Evolutionary conservation across 2,888 invertebrate species (phyloP), one percentile per base, ranked within the genome.

Genomic region (Hydrotaea cyrtoneurina): DNA sequence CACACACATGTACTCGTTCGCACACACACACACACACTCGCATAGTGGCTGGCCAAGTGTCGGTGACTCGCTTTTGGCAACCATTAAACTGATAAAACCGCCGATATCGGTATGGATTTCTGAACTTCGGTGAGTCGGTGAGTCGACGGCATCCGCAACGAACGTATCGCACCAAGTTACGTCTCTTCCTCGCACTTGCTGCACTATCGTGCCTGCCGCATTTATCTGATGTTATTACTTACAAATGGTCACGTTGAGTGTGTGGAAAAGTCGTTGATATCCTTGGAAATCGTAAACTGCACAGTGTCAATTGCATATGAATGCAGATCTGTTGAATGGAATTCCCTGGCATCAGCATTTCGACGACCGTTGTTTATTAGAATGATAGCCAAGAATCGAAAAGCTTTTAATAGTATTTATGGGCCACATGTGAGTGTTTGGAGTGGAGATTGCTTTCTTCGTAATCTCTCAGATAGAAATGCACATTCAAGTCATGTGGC

Each of bases 211-310:
- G 78, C 80, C 83, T 74, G 74, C 69, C 15, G 59, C 26, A 62
- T 83, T 83, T 80, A 83, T 83, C 83, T 80, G 46, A 69, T 75
- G 83, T 83, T 83, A 80, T 83, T 83, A 83, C 72, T 83, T 83
- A 83, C 69, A 80, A 83, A 83, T 71, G 69, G 66, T 71, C 80
- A 75, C 15, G 23, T 26, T 8, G 50, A 31, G 50, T 5, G 23
- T 66, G 59, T 13, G 7, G 53, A 19, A 75, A 75, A 72, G 57
- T 75, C 57, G 10, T 59, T 66, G 21, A 15, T 15, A 73, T 36
- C 36, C 64, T 55, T 19, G 39, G 17, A 11, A 36, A 57, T 17
- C 31, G 17, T 55, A 64, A 21, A 53, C 50, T 11, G 39, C 53
- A 46, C 19, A 13, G 19, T 10, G n/a, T 11, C 5, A 43, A 39